These are phyloP conservation scores for Heliconius eleuchia DNA, from an alignment of 1,140 invertebrate species.

Conservation along the genomic window DNA sequence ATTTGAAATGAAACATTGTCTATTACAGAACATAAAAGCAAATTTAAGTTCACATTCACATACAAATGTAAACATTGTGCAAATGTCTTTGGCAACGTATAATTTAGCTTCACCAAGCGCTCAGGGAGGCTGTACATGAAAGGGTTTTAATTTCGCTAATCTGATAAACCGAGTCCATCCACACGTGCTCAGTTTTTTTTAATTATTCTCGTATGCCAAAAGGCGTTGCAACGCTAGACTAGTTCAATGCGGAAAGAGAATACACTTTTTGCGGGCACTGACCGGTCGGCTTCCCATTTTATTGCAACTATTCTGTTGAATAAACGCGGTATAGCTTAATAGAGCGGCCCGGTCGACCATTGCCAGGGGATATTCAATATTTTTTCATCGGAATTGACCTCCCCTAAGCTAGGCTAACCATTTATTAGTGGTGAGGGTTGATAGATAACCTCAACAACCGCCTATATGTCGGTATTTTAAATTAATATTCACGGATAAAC, in stretches of 20 bases:
- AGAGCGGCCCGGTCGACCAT: conserved; percentile 11
- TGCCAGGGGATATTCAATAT: conserved; percentile 20
- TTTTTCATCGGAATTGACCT: conserved; percentile 19
- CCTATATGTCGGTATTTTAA: background rate
- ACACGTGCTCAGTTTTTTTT: conserved; percentile 20
- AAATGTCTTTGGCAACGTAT: conserved; percentile 18
- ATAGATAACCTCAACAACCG: background rate
- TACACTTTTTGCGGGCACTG: conserved; percentile 3
- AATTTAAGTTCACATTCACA: background rate
- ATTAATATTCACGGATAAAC: background rate
- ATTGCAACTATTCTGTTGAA: conserved; percentile 27
- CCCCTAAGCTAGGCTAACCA: conserved; percentile 17
- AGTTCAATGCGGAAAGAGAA: conserved; percentile 1
- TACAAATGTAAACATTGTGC: background rate
- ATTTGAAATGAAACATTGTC: background rate
- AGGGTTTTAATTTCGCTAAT: conserved; percentile 38
- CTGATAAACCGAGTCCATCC: conserved; percentile 31
- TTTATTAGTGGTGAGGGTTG: conserved; percentile 18
- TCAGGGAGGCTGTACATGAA: conserved; percentile 33
- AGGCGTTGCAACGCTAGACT: background rate
- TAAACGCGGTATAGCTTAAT: conserved; percentile 17
- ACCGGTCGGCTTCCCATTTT: conserved; percentile 19
- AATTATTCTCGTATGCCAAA: conserved; percentile 19
- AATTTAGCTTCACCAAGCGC: conserved; percentile 21
- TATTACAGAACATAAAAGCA: background rate